Evolutionary conservation across 2,113 vertebrate species (phyloP), one percentile per base, ranked within the genome.

Genomic region (Nerophis lumbriciformis): DNA sequence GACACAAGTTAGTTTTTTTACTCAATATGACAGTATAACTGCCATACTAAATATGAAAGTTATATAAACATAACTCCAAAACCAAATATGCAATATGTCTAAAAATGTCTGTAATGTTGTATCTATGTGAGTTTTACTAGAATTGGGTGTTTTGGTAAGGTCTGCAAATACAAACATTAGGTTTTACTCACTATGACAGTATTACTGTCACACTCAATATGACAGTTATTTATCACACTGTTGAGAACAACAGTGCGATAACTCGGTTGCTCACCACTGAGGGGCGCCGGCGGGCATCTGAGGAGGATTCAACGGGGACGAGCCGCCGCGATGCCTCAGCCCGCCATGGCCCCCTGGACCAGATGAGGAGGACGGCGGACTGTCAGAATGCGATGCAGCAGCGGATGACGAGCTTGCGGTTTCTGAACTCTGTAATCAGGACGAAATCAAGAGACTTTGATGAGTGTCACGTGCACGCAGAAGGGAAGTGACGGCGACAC

Each of bases 251-350:
- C 13, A 59, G 5, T 5, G 13, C 13, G 42, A 8, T 35, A 2
- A 5, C 6, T 14, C 35, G 14, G 4, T 52, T 48, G 63, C 88
- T 81, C 38, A 90, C 89, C 80, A 82, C 71, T 87, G 87, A 59
- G 81, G 80, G 58, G 79, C 69, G 28, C 68, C 87, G 9, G 76
- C 4, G 13, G 75, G 58, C 48, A 53, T 73, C 45, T 81, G 69
- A n/a, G 81, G 71, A 57, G 80, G 71, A 57, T 82, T 68, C 42
- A 66, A 72, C 13, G 67, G 73, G 45, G 80, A 56, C 39, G 81
- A 55, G 44, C 39, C 68, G 3, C 82, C 71, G 1, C 89, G 83
- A 51, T 81, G 83, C 62, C 89, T 81, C 72, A 91, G 56, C 8
- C 82, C 87, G 3, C 87, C 88, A 4, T 62, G 38, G 54, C 58